Evolutionary conservation across 2,113 vertebrate genomes (phyloP), one percentile per base, ranked within the genome.

Genomic region (Melanostigma gelatinosum): DNA sequence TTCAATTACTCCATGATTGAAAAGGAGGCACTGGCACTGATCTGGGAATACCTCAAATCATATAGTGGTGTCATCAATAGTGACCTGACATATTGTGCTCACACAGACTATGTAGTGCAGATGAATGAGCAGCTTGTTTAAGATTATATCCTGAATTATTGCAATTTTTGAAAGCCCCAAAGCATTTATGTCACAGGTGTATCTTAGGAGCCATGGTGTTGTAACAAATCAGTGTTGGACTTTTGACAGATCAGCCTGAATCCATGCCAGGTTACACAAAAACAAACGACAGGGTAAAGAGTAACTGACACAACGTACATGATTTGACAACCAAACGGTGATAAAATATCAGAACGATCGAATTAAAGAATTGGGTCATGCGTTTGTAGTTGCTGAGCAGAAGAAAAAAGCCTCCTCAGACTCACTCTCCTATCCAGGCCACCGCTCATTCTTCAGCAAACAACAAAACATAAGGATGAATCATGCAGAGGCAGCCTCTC

Each of bases 381-480:
- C 79, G 82, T 88, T 82, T 75, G 63, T 72, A 48, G 71, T 44
- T 86, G 80, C 58, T 7, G 50, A 75, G 72, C 20, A 58, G 68
- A 86, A 83, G 52, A 84, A 61, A 89, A 89, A 79, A 80, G 66
- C 74, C 66, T 60, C 71, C 64, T 88, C 63, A 83, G 77, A 79
- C 54, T 75, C 10, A 2, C 77, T 83, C 54, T 79, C 50, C 50
- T 71, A 91, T 93, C 63, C 82, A 83, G 87, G 89, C 85, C 86
- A 88, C 63, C 89, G 89, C 89, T 86, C 84, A 89, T 92, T 92
- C 83, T 90, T 90, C 84, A 76, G 68, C 82, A 80, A 57, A 91
- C 79, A 73, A 75, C 79, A 85, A 77, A 87, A 82, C 84, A 81
- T 55, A 79, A 68, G 66, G 65, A 90, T 82, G 86, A 85, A 85